A percentile compares a stretch with the other conserved stretches of the same genome.
These are phyloP conservation scores for Diplazon laetatorius DNA, from an alignment of 2,888 invertebrate species.

Conservation along the genomic window DNA sequence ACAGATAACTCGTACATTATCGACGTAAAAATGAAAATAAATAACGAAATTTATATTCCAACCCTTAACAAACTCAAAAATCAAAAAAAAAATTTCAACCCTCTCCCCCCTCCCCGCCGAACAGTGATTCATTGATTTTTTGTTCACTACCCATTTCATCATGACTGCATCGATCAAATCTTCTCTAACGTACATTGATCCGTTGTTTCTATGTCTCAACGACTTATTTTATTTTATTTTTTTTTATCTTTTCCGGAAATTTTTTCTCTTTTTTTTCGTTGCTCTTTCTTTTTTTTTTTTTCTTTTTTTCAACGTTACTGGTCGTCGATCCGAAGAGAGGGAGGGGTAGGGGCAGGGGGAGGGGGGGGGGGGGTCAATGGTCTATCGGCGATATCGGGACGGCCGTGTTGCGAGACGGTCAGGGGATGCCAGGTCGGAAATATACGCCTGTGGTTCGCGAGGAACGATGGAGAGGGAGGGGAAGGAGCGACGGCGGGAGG, in stretches of 20 bases:
- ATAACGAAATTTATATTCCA: no score
- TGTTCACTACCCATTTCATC: not conserved
- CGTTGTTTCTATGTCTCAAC: slow-evolving; percentile 3
- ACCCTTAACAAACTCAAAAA: no score
- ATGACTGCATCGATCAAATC: not conserved
- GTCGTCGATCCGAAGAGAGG: slow-evolving; percentile 60
- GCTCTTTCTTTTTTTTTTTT: not conserved
- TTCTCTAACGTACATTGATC: not conserved
- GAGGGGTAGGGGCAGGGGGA: no score
- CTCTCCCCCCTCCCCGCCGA: no score
- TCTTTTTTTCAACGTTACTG: slow-evolving; percentile 21
- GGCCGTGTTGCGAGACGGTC: slow-evolving; percentile 45
- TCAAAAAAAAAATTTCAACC: no score
- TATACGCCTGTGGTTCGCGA: slow-evolving; percentile 71
- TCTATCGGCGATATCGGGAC: slow-evolving; percentile 59
- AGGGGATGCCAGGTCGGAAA: slow-evolving; percentile 77
- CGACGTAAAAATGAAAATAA: no score
- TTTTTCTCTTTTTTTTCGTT: slow-evolving; percentile 3
- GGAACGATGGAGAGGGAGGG: slow-evolving; percentile 22
- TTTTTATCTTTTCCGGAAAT: not conserved
- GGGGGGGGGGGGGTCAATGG: slow-evolving; percentile 64
- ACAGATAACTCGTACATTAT: no score
- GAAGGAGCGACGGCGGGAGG: slow-evolving; percentile 38
- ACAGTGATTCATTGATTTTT: no score
- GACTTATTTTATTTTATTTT: slow-evolving; percentile 10